A percentile compares a stretch with the other conserved stretches of the same genome.
These are phyloP conservation scores for Tachina grossa DNA, from an alignment of 2,888 invertebrate species.

Conservation along the genomic window DNA sequence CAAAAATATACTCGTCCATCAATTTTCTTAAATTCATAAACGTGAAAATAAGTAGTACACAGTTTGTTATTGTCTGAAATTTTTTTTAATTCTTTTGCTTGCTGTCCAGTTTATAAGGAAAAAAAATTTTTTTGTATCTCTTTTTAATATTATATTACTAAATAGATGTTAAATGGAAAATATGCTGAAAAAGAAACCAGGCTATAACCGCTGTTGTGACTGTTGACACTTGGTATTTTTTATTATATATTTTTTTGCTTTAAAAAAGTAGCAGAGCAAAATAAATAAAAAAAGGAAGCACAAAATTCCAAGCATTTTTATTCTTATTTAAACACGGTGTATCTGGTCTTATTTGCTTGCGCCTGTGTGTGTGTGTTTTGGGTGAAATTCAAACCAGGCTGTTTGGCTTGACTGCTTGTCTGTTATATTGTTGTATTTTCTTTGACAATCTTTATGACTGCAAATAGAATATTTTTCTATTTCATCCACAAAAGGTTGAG, in stretches of 20 bases:
- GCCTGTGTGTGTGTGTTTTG: not conserved
- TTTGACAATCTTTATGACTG: slow-evolving; percentile 13
- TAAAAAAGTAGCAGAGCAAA: slow-evolving; percentile 10
- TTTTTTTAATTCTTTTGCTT: not conserved
- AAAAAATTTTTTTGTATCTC: not conserved
- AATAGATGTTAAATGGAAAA: slow-evolving; percentile 45
- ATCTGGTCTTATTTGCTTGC: not conserved
- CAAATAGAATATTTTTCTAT: not conserved
- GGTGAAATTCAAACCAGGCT: slow-evolving; percentile 36
- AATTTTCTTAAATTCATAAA: not conserved
- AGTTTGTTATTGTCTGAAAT: slow-evolving; percentile 1
- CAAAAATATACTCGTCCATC: not conserved
- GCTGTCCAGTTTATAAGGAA: not conserved
- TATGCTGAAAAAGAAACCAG: slow-evolving; percentile 58
- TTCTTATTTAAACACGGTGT: slow-evolving; percentile 13
- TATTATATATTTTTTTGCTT: slow-evolving; percentile 1
- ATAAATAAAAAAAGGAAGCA: not conserved
- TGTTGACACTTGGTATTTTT: slow-evolving; percentile 65
- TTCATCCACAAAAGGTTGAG: not conserved
- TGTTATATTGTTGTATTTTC: slow-evolving; percentile 8
- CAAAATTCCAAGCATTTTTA: slow-evolving; percentile 28
- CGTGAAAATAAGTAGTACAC: not conserved
- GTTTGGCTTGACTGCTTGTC: slow-evolving; percentile 49
- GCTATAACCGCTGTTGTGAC: slow-evolving; percentile 65
- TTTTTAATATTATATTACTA: slow-evolving; percentile 52